A percentile compares a stretch with the other conserved stretches of the same genome.
phyloP scores from a whole-genome alignment of 2,797 vertebrate species.

The Kryptolebias ocellatus region DNA sequence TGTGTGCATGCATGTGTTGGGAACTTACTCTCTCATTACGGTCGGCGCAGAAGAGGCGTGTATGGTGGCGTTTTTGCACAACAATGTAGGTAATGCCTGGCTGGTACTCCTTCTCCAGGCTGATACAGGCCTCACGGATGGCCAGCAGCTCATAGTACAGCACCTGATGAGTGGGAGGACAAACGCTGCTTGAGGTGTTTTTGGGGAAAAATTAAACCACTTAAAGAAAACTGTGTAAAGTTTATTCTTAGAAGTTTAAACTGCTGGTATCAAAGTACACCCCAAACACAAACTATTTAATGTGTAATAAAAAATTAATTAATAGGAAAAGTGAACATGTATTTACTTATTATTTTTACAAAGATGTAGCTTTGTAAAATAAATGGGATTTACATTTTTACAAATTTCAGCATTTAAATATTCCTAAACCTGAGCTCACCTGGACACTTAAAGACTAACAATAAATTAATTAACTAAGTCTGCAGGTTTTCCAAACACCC shows the following conservation, averaged over 20 bases:
- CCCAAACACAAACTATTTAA: background rate
- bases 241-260: too few species aligned
- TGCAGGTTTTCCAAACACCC: too few species aligned
- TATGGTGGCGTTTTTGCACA: conserved; percentile 98
- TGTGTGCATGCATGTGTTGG: background rate
- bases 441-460: too few species aligned
- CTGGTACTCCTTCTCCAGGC: conserved; percentile 98
- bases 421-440: too few species aligned
- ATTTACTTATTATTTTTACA: too few species aligned
- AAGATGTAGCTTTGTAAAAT: too few species aligned
- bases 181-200: background rate
- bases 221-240: background rate
- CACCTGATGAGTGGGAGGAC: conserved; percentile 79
- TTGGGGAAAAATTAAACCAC: background rate
- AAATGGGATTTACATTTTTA: too few species aligned
- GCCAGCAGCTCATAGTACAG: conserved; percentile 98
- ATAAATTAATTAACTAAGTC: too few species aligned
- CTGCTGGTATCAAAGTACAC: background rate
- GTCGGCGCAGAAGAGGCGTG: conserved; percentile 96
- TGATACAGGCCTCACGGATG: conserved; percentile 98
- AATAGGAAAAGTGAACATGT: too few species aligned
- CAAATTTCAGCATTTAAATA: too few species aligned
- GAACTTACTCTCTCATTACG: conserved; percentile 94
- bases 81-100: conserved; percentile 99
- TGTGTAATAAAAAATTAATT: too few species aligned